Conservation (phyloP, 2,113 vertebrate species). For the Excalfactoria chinensis region DNA sequence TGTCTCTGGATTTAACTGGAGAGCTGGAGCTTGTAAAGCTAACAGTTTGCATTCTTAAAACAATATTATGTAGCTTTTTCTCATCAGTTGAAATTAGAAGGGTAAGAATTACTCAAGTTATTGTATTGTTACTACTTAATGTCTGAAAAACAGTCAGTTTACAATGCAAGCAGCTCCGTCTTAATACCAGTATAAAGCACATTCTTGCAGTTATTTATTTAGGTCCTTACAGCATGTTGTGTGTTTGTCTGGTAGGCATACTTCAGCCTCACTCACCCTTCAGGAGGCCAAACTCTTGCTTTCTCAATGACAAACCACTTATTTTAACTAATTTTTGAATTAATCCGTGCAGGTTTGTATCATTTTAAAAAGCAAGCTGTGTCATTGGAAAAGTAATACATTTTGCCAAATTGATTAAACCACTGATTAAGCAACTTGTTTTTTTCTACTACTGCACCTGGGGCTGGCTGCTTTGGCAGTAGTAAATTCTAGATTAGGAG, state of each 20-base stretch:
- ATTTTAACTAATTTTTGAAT: neutral
- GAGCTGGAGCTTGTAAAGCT: slow-evolving; percentile 19
- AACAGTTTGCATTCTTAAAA: neutral
- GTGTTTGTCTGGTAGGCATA: neutral
- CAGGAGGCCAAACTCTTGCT: neutral
- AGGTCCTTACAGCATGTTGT: neutral
- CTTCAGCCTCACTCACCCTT: neutral
- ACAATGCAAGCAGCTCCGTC: neutral
- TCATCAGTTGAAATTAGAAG: neutral
- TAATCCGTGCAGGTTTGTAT: neutral
- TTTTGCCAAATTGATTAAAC: neutral
- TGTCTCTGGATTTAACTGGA: slow-evolving; percentile 34
- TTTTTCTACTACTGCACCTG: neutral
- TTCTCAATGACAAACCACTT: neutral
- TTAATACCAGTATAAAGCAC: neutral
- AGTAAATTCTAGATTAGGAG: neutral
- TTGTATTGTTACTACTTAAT: neutral
- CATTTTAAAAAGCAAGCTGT: neutral
- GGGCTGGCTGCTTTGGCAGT: no score
- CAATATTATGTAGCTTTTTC: neutral
- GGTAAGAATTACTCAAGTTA: neutral
- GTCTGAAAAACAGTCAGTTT: neutral
- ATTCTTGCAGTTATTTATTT: neutral
- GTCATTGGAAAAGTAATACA: neutral
- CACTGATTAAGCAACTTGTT: neutral